Conservation (phyloP, 1,140 invertebrate species). For the Bemisia tabaci region DNA sequence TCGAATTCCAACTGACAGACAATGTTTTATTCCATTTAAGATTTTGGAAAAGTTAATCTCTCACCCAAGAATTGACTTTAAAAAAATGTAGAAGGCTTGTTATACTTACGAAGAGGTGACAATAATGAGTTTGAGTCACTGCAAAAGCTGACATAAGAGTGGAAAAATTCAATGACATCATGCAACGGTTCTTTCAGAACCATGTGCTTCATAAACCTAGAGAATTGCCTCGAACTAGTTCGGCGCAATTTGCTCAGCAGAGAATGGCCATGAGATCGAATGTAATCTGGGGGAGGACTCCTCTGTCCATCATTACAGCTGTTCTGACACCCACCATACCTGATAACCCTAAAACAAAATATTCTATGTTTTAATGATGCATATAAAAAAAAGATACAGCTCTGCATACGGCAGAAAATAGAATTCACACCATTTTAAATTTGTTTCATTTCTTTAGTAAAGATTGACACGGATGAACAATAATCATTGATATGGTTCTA, state of each 20-base stretch:
- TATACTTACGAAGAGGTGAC: too few species aligned
- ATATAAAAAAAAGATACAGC: too few species aligned
- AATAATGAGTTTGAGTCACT: slow-evolving; percentile 69
- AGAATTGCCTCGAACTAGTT: slow-evolving; percentile 52
- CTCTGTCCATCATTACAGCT: slow-evolving; percentile 70
- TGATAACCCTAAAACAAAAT: slow-evolving; percentile 49
- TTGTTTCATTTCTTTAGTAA: too few species aligned
- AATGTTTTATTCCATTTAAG: not conserved
- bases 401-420: too few species aligned
- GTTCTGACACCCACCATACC: slow-evolving; percentile 84
- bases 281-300: slow-evolving; percentile 77
- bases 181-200: slow-evolving; percentile 58
- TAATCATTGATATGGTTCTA: too few species aligned
- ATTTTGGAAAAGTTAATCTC: not conserved
- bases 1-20: not conserved
- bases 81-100: too few species aligned
- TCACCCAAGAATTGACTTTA: too few species aligned
- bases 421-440: too few species aligned
- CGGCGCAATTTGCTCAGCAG: slow-evolving; percentile 62
- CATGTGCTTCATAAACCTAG: slow-evolving; percentile 63
- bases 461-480: too few species aligned
- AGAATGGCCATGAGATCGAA: slow-evolving; percentile 74
- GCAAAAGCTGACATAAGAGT: slow-evolving; percentile 91
- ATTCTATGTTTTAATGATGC: slow-evolving; percentile 1
- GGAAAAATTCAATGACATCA: slow-evolving; percentile 85